Evolutionary conservation across 2,113 vertebrate species (phyloP).

Genomic region (Antechinus stuartii): DNA sequence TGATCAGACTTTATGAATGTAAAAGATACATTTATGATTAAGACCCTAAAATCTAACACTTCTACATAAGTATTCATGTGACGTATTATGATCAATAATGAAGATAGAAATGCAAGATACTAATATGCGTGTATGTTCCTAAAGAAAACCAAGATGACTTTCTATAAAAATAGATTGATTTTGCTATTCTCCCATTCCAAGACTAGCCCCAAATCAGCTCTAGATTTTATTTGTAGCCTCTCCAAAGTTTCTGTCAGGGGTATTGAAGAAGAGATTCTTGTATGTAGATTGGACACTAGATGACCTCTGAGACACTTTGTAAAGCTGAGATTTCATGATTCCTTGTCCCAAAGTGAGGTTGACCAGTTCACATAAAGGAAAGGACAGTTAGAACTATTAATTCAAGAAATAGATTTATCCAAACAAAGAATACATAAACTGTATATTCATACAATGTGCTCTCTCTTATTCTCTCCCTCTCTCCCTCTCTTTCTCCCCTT

Average conservation of each 20-base stretch:
- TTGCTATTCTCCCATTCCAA: background rate
- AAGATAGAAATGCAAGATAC: background rate
- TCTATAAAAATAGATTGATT: background rate
- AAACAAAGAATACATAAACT: background rate
- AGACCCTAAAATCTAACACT: background rate
- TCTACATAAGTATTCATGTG: background rate
- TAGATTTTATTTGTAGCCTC: background rate
- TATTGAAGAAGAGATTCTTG: background rate
- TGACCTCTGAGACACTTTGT: background rate
- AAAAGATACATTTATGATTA: background rate
- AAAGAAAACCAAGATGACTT: background rate
- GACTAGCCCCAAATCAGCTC: background rate
- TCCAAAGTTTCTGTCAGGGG: background rate
- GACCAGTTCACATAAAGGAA: background rate
- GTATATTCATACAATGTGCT: background rate
- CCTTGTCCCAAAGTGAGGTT: background rate
- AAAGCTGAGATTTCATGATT: background rate
- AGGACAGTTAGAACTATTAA: background rate
- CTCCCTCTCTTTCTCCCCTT: too few relatives aligned
- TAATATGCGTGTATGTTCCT: background rate
- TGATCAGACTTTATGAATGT: background rate
- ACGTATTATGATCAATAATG: background rate
- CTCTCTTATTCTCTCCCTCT: too few relatives aligned
- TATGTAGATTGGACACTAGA: background rate
- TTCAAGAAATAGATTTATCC: background rate